These are phyloP conservation scores for Tarsius wallacei DNA, from an alignment of 2,797 vertebrate species.

Conservation along the genomic window DNA sequence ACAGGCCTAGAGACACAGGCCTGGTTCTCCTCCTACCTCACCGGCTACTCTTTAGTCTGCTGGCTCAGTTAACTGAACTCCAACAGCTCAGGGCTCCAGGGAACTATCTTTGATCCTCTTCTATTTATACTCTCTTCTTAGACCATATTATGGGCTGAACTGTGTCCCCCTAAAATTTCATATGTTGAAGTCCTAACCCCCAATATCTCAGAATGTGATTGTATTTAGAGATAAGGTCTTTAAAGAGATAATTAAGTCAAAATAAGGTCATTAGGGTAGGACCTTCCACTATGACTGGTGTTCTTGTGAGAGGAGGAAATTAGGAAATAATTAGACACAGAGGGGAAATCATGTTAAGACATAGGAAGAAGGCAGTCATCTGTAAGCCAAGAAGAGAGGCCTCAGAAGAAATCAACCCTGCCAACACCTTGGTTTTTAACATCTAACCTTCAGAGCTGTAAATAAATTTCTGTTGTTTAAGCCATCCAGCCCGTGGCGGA, in stretches of 20 bases:
- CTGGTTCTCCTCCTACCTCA: background rate
- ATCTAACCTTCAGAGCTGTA: background rate
- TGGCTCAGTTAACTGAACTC: background rate
- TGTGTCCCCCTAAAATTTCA: background rate
- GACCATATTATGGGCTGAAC: background rate
- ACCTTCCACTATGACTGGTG: background rate
- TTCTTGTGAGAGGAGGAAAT: background rate
- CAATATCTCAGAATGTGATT: background rate
- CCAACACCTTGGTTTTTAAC: background rate
- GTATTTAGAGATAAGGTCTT: background rate
- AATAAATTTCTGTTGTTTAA: background rate
- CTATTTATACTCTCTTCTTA: background rate
- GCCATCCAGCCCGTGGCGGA: background rate
- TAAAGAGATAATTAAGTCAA: background rate
- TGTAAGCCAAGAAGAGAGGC: background rate
- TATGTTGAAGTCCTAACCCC: background rate
- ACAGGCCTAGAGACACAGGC: background rate
- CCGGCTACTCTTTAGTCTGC: background rate
- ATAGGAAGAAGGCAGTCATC: background rate
- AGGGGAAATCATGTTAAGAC: background rate
- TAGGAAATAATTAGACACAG: background rate
- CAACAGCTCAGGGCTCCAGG: background rate
- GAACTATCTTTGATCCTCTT: background rate
- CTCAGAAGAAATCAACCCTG: background rate
- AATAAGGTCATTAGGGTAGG: background rate